Base-by-base conservation (phyloP, 2,888 invertebrate species). In the Drosophila mimica region DNA sequence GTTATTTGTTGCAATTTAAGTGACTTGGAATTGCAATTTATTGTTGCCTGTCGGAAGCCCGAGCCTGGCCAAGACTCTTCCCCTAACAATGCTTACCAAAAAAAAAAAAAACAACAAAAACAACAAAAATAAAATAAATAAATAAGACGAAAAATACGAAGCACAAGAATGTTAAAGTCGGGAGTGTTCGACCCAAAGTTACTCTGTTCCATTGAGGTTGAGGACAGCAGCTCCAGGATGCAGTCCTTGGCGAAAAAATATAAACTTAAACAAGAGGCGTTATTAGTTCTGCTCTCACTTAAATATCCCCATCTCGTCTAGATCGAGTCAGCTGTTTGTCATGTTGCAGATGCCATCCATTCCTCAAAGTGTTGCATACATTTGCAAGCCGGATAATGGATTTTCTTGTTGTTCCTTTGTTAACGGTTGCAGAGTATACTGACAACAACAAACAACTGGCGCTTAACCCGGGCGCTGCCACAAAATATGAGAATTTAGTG, bases 1-100 rank as follows among this genome's bases (percentile, higher is more conserved):
- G 81, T 80, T 83, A 85, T 90, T 88, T 90, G 84, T 88, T 85
- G 87, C 89, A 89, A 84, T 88, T 91, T 88, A 91, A 91, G 91
- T 91, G 91, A 91, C 91, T 91, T 90, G 91, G 89, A 91, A 91
- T 91, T 91, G 90, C 90, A 91, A 91, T 91, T 91, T 91, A 91
- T 91, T 86, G 91, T 83, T 81, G 84, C 74, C 79, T 81, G 82
- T 81, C 84, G 65, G 63, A 61, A 62, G 69, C 49, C 57, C 34
- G 11, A 73, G 38, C 49, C 53, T 43, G 75, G 59, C 80, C 65
- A 67, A 67, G 62, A 54, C 57, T 63, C 74, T 51, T 28, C 61
- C 51, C 53, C 48, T 30, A 31, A 33, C 28, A 20, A 38, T 36
- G 57, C 20, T 54, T 28, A 20, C 33, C 28, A 25, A 46, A 43